Base-by-base conservation (phyloP, 2,113 vertebrate genomes). In the Calonectris borealis region DNA sequence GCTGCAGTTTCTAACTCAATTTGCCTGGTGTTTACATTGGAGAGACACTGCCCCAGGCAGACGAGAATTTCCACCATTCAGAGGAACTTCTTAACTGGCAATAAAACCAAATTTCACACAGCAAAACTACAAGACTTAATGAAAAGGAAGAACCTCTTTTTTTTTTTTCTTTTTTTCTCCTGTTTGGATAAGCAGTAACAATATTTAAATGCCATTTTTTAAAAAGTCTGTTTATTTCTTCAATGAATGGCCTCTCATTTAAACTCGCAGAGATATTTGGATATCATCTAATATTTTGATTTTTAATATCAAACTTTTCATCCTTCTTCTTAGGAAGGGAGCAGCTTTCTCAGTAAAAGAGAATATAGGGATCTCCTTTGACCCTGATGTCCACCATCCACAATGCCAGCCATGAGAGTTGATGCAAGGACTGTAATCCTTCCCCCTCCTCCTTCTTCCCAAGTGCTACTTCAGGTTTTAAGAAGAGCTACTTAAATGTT, bases 161-260 rank as follows among this genome's bases (percentile, higher is more conserved):
- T 49, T 54, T 14, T 3, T 1, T 0, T 2, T 8, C 0, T 2
- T 12, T 82, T 54, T 62, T 17, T 3, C 8, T 8, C 16, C 31
- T 32, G 4, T 73, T 69, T 83, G 16, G 15, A 38, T 54, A 75
- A 84, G 34, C 16, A 70, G 8, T 20, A 58, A 18, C 9, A 31
- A 29, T n/a, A 65, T 77, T 60, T 38, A 70, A 79, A 83, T 52
- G 22, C 1, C 0, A 3, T 29, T 42, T 61, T 65, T n/a, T 4
- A 2, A 9, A 40, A 48, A 90, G 13, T n/a, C 12, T 44, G 6
- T 27, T 58, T 51, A 16, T 61, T 46, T 77, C 54, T 36, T 66
- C 31, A 61, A 46, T 13, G 1, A 48, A 26, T 18, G 9, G 4
- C 6, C 18, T 65, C 20, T 62, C 4, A 15, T 68, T 80, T 81